These are phyloP conservation scores for Neodiprion lecontei DNA, from an alignment of 1,140 invertebrate genomes.

Conservation along the genomic window DNA sequence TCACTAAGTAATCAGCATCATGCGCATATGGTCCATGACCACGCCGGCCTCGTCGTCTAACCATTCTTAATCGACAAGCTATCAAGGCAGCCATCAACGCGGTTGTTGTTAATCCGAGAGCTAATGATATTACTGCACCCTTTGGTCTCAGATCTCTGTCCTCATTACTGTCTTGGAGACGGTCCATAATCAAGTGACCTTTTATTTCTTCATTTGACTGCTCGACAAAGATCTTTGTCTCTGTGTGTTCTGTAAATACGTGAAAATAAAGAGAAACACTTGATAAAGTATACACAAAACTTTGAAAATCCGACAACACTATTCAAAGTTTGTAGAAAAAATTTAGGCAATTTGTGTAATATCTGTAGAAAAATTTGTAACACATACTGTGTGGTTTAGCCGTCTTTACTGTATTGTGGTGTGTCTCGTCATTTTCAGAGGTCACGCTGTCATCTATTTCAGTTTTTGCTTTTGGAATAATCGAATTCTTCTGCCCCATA, in stretches of 20 bases:
- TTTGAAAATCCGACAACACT: too few species aligned
- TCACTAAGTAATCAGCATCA: conserved; percentile 95
- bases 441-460: neutral
- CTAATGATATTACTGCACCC: conserved; percentile 85
- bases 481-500: neutral
- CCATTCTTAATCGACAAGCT: conserved; percentile 81
- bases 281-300: too few species aligned
- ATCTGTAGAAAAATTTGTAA: neutral
- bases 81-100: conserved; percentile 79
- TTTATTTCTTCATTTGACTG: conserved; percentile 43
- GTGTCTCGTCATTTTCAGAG: neutral
- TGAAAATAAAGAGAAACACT: too few species aligned
- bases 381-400: neutral
- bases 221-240: conserved; percentile 36
- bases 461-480: neutral
- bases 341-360: neutral
- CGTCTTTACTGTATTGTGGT: neutral
- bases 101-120: conserved; percentile 66
- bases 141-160: conserved; percentile 73
- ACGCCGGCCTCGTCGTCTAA: conserved; percentile 74
- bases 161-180: conserved; percentile 46
- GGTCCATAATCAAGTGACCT: conserved; percentile 43
- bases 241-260: neutral
- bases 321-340: too few species aligned
- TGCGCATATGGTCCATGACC: conserved; percentile 88